phyloP scores from a whole-genome alignment of 2,888 invertebrate species.

The Caenorhabditis virilis region DNA sequence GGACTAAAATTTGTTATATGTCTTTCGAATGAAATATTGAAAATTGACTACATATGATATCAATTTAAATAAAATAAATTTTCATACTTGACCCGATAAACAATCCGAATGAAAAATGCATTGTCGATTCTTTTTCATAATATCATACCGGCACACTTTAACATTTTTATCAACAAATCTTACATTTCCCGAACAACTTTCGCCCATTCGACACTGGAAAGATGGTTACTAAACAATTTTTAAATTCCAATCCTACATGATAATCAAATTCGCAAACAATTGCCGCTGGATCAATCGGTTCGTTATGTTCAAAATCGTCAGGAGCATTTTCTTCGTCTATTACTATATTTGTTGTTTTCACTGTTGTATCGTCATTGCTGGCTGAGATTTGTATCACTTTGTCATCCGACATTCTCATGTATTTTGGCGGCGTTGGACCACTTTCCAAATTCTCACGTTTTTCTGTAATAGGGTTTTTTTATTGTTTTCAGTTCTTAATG shows the following conservation, averaged over 20 bases:
- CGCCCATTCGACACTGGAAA: slow-evolving; percentile 53
- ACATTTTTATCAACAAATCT: slow-evolving; percentile 41
- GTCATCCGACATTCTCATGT: slow-evolving; percentile 21
- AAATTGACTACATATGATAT: too few relatives aligned
- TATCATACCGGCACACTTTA: slow-evolving; percentile 44
- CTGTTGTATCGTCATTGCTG: slow-evolving; percentile 14
- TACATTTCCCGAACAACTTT: slow-evolving; percentile 40
- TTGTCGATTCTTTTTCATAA: slow-evolving; percentile 34
- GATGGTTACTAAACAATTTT: not conserved
- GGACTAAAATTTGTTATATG: too few relatives aligned
- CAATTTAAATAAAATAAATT: too few relatives aligned
- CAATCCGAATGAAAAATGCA: slow-evolving; percentile 49
- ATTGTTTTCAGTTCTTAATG: too few relatives aligned
- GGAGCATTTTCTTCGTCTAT: slow-evolving; percentile 9
- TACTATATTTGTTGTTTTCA: slow-evolving; percentile 18
- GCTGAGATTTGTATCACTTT: not conserved
- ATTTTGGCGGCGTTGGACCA: slow-evolving; percentile 12
- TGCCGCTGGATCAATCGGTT: slow-evolving; percentile 48
- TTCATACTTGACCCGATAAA: slow-evolving; percentile 45
- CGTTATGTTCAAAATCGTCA: slow-evolving; percentile 6
- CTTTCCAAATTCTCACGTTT: slow-evolving; percentile 10
- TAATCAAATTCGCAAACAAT: slow-evolving; percentile 45
- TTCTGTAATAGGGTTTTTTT: too few relatives aligned
- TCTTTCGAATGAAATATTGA: too few relatives aligned
- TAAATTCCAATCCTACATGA: slow-evolving; percentile 28